Percentiles rank a stretch among this genome's conserved stretches.
These are phyloP conservation scores for Psilopsiagon aurifrons DNA, from an alignment of 2,113 vertebrate genomes.

Conservation along the genomic window DNA sequence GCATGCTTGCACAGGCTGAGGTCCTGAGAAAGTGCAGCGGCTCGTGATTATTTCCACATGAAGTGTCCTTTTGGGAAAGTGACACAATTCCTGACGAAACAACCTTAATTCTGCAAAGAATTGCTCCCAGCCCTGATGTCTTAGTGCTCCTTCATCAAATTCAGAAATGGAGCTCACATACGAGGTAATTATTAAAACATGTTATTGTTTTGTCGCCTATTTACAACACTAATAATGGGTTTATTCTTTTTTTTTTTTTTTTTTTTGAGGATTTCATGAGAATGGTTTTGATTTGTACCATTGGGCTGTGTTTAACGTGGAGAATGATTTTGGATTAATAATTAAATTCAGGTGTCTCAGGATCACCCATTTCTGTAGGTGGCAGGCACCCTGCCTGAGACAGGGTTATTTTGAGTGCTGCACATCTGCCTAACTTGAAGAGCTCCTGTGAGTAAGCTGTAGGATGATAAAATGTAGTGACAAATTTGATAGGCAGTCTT, in stretches of 20 bases:
- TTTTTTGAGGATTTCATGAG: not conserved
- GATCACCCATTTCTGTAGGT: not conserved
- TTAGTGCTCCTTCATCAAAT: not conserved
- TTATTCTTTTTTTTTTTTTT: not conserved
- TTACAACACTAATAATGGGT: not conserved
- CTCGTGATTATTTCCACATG: not conserved
- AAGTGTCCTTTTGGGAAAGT: not conserved
- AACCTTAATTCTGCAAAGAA: not conserved
- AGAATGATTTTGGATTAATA: not conserved
- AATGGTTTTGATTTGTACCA: not conserved
- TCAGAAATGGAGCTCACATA: not conserved
- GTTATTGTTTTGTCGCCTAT: not conserved
- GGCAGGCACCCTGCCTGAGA: not conserved
- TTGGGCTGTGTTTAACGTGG: not conserved
- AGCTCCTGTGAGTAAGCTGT: not conserved
- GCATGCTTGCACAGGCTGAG: not conserved
- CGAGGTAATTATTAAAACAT: not conserved
- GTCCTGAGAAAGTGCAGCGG: not conserved
- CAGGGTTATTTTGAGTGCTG: not conserved
- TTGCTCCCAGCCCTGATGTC: not conserved
- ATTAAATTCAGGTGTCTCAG: not conserved
- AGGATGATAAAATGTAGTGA: not conserved
- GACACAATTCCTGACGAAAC: not conserved
- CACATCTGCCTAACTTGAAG: not conserved
- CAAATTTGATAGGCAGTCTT: not conserved